Percentiles rank a stretch among this genome's conserved stretches.
Conservation (phyloP, 2,797 vertebrate genomes). For the Gadopsis marmoratus region DNA sequence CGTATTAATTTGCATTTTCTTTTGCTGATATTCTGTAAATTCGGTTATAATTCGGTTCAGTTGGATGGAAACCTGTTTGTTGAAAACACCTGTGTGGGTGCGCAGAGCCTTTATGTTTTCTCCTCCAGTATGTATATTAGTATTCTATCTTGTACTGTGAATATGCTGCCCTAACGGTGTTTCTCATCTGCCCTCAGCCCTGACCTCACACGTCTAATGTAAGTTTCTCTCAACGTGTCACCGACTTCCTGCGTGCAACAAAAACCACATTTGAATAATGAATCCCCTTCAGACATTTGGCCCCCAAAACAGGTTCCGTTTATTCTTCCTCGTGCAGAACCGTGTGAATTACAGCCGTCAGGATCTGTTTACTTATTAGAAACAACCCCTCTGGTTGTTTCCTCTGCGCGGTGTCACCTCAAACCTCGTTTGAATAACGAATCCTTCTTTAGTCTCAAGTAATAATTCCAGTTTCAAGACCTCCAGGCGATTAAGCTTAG, state of each 20-base stretch:
- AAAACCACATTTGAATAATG: too few relatives aligned
- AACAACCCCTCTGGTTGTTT: constrained; percentile 9
- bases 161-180: neutral
- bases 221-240: neutral
- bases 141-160: neutral
- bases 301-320: neutral
- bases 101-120: too few relatives aligned
- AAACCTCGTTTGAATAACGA: constrained; percentile 44
- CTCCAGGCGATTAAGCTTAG: constrained; percentile 9
- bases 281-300: neutral
- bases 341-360: neutral
- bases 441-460: constrained; percentile 5
- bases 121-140: neutral
- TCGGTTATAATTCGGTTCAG: too few relatives aligned
- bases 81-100: too few relatives aligned
- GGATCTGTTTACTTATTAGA: neutral
- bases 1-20: too few relatives aligned
- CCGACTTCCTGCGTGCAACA: neutral
- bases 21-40: too few relatives aligned
- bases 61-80: too few relatives aligned
- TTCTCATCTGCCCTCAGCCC: neutral
- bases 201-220: neutral
- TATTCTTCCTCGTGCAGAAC: neutral
- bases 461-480: constrained; percentile 30
- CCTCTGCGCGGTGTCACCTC: neutral